These are phyloP conservation scores for Danaus chrysippus DNA, from an alignment of 2,888 invertebrate species.

Conservation along the genomic window DNA sequence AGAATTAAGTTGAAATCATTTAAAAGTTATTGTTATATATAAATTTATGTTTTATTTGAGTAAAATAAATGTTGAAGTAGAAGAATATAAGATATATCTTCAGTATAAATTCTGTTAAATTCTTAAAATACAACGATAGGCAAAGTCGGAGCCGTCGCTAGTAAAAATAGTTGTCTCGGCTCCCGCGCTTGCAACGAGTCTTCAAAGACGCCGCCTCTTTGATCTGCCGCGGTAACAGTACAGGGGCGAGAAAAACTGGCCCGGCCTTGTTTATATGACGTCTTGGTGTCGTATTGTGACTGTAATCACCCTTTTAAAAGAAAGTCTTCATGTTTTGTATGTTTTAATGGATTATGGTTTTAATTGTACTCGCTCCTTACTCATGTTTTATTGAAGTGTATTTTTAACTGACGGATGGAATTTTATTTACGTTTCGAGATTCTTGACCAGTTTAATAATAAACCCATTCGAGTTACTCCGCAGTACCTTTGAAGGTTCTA, in stretches of 20 bases:
- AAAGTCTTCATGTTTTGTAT: conserved; percentile 14
- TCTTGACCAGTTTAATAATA: no score
- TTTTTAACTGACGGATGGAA: not conserved
- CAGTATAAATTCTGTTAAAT: no score
- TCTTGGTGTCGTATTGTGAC: conserved; percentile 14
- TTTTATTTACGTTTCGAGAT: not conserved
- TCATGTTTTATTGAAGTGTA: not conserved
- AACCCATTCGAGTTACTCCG: no score
- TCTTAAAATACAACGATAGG: not conserved
- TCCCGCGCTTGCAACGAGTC: conserved; percentile 3
- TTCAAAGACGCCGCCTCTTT: conserved; percentile 34
- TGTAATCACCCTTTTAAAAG: conserved; percentile 24
- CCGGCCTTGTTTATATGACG: conserved; percentile 25
- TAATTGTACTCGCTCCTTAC: not conserved
- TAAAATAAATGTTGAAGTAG: no score
- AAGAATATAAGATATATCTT: no score
- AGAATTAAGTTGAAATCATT: no score
- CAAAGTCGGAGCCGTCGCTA: conserved; percentile 3
- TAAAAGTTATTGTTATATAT: no score
- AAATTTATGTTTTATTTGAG: no score
- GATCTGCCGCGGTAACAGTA: conserved; percentile 29
- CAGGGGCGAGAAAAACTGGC: conserved; percentile 17
- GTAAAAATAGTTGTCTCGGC: conserved; percentile 5
- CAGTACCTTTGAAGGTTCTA: no score
- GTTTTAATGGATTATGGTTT: conserved; percentile 8